A percentile compares a stretch with the other conserved stretches of the same genome.
These are phyloP conservation scores for Drosophila sulfurigaster DNA, from an alignment of 1,140 invertebrate species.

Conservation along the genomic window DNA sequence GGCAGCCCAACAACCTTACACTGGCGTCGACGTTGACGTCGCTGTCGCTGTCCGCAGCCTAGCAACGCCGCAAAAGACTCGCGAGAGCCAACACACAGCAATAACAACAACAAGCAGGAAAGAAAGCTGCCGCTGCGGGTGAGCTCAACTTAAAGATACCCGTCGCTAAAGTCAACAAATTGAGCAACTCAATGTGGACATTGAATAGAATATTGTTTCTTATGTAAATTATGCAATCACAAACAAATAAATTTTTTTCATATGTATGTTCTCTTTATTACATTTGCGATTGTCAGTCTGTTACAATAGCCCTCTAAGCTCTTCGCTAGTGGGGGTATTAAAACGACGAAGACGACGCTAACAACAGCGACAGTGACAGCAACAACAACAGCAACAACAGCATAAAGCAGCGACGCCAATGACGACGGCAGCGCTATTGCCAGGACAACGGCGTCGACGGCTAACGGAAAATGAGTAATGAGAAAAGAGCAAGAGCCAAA, in stretches of 20 bases:
- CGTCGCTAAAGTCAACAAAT: too few species aligned
- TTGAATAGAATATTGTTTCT: too few species aligned
- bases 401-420: slow-evolving; percentile 7
- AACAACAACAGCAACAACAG: neutral
- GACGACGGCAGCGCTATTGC: slow-evolving; percentile 24
- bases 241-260: too few species aligned
- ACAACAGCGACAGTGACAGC: neutral
- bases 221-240: too few species aligned
- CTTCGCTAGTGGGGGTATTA: neutral
- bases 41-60: slow-evolving; percentile 7
- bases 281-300: too few species aligned
- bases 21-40: neutral
- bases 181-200: too few species aligned
- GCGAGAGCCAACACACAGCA: slow-evolving; percentile 40
- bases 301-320: too few species aligned
- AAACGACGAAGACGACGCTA: neutral
- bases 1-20: slow-evolving; percentile 50
- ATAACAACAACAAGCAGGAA: neutral
- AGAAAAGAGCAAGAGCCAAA: slow-evolving; percentile 17
- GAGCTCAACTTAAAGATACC: too few species aligned
- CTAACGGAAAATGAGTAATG: slow-evolving; percentile 29
- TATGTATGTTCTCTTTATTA: too few species aligned
- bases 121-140: too few species aligned
- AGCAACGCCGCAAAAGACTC: slow-evolving; percentile 47
- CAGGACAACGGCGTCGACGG: slow-evolving; percentile 43